Percentiles rank a stretch among this genome's conserved stretches.
These are phyloP conservation scores for Seriola quinqueradiata DNA, from an alignment of 2,113 vertebrate species.

Conservation along the genomic window DNA sequence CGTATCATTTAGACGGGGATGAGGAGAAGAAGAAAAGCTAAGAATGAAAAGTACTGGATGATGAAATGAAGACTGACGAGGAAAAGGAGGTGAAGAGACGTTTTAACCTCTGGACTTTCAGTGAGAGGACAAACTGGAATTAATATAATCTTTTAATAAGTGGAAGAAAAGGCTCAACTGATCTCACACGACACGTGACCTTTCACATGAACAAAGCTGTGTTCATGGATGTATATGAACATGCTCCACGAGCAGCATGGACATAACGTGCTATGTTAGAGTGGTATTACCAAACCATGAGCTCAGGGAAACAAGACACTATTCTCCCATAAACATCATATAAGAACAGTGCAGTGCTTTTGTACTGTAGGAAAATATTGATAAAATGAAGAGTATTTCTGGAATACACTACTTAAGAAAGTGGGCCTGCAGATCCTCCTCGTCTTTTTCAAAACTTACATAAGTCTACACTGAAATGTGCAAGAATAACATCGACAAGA, in stretches of 20 bases:
- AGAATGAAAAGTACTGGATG: background rate
- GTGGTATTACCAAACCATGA: conserved; percentile 4
- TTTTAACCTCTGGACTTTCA: background rate
- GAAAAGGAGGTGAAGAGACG: background rate
- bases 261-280: conserved; percentile 1
- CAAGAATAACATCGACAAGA: background rate
- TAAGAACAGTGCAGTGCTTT: background rate
- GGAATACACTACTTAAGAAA: conserved; percentile 10
- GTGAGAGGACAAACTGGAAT: background rate
- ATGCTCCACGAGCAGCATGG: conserved; percentile 10
- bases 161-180: conserved; percentile 6
- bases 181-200: conserved; percentile 37
- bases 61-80: background rate
- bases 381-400: conserved; percentile 14
- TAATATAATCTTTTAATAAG: background rate
- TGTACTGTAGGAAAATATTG: background rate
- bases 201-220: conserved; percentile 37
- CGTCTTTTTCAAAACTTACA: conserved; percentile 48
- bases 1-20: background rate
- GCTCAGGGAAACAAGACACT: conserved; percentile 31
- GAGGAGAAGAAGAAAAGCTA: background rate
- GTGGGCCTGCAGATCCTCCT: conserved; percentile 8
- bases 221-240: conserved; percentile 33
- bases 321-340: background rate
- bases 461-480: conserved; percentile 31